These are phyloP conservation scores for Buceros bicornis DNA, from an alignment of 2,797 vertebrate species.

Conservation along the genomic window DNA sequence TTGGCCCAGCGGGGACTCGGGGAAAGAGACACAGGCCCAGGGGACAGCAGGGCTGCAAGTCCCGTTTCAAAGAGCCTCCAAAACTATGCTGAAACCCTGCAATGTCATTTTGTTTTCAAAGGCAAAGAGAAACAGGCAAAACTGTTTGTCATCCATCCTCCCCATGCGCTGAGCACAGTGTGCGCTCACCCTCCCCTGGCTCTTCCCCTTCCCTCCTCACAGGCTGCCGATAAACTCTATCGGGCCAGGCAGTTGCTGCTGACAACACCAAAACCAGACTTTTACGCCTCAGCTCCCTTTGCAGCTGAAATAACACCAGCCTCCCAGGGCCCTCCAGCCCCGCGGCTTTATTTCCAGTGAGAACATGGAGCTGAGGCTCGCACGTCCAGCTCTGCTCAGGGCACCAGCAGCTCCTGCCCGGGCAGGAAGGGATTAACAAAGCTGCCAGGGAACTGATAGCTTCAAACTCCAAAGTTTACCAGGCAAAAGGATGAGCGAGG, in stretches of 20 bases:
- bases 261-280: slow-evolving; percentile 53
- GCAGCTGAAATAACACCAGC: slow-evolving; percentile 61
- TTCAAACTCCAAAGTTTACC: slow-evolving; percentile 17
- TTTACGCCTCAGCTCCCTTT: slow-evolving; percentile 10
- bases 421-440: slow-evolving; percentile 55
- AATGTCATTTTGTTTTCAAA: not conserved
- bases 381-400: not conserved
- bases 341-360: not conserved
- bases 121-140: not conserved
- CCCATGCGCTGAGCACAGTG: not conserved
- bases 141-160: not conserved
- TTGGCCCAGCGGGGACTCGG: fast-evolving
- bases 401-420: not conserved
- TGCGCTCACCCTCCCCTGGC: not conserved
- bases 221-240: not conserved
- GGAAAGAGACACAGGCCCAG: not conserved
- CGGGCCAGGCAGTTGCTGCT: not conserved
- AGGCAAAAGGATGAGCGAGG: slow-evolving; percentile 19
- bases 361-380: not conserved
- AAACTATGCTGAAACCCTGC: not conserved
- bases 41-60: not conserved
- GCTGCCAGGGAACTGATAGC: not conserved
- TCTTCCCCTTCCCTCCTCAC: slow-evolving; percentile 18
- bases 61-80: not conserved
- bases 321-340: slow-evolving; percentile 3